Evolutionary conservation across 2,113 vertebrate genomes (phyloP), one percentile per base, ranked within the genome.

Genomic region (Callopanchax toddi): DNA sequence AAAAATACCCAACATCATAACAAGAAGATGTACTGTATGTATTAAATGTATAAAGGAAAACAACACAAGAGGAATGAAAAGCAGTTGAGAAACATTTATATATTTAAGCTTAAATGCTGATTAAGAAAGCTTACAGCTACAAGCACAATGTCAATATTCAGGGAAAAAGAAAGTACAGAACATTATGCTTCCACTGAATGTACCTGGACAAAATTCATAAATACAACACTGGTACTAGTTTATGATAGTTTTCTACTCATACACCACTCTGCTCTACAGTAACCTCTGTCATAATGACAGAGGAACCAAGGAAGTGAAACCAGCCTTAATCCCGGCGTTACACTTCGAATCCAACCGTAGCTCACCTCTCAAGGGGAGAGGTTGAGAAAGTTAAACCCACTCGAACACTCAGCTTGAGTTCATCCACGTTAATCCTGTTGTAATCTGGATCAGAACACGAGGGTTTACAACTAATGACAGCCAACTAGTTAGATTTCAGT

Each of bases 371-470:
- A 79, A 84, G 80, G 78, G 73, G 74, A 84, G 84, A 79, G 87
- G 83, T 85, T 84, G 76, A 84, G 78, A 88, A 86, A 88, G 85
- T 86, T 86, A 89, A 89, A 82, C 85, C 87, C 63, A n/a, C 84
- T 85, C 85, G 64, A 81, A 77, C 78, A 81, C 84, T 87, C 85
- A 82, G 32, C 78, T 83, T 23, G 71, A 85, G 75, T 89, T 91
- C 78, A 89, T 87, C 87, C 87, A 84, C 67, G 53, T 85, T 91
- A 91, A 91, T 91, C 88, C 88, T 5, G 52, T 73, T 80, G 62
- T 89, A 89, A 91, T 89, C 86, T 87, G 85, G 85, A 89, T 91
- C 81, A 87, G 84, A 87, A 86, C 83, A 76, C 18, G 63, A 46
- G 68, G 88, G 79, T 84, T 89, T 87, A 79, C 63, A 13, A 42